Evolutionary conservation across 2,113 vertebrate genomes (phyloP), one percentile per base, ranked within the genome.

Genomic region (Baryphthengus martii): DNA sequence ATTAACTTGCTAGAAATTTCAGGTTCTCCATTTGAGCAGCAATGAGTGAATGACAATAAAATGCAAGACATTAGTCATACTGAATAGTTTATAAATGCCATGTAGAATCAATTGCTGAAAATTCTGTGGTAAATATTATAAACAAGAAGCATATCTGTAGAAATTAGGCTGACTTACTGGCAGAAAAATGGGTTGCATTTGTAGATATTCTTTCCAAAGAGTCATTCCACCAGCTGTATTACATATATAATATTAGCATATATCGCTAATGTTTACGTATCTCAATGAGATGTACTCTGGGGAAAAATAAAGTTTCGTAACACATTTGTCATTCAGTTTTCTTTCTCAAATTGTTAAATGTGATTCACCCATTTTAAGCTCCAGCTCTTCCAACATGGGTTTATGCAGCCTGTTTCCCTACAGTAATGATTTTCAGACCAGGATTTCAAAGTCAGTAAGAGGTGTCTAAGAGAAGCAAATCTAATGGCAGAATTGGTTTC

Each of bases 51-150:
- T 73, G 40, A 58, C 44, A 93, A 42, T 23, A 67, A 91, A 88
- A 85, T 42, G n/a, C 10, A 77, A 86, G 18, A 20, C 52, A 91
- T 88, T 90, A 74, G 25, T 83, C 65, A 85, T 77, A 67, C 45
- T 1, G 4, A 55, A 67, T 62, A 77, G 37, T 35, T 83, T 83
- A 45, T 47, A 80, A 88, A 77, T 58, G 73, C 49, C 85, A 72
- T 53, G 50, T 77, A 90, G 61, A 95, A 95, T 90, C 71, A 70
- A 89, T 77, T 91, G 40, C 23, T 85, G 42, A 31, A 80, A 94
- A 88, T 7, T 77, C 58, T 83, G 70, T 88, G 66, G 81, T 66
- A 82, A 76, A 74, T 50, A 45, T 24, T 37, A 42, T 42, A 82
- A 70, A 73, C 42, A 85, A 88, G 55, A 88, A 89, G 83, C 0